These are phyloP conservation scores for Aphidius ervi DNA, from an alignment of 1,140 invertebrate species.

Conservation along the genomic window DNA sequence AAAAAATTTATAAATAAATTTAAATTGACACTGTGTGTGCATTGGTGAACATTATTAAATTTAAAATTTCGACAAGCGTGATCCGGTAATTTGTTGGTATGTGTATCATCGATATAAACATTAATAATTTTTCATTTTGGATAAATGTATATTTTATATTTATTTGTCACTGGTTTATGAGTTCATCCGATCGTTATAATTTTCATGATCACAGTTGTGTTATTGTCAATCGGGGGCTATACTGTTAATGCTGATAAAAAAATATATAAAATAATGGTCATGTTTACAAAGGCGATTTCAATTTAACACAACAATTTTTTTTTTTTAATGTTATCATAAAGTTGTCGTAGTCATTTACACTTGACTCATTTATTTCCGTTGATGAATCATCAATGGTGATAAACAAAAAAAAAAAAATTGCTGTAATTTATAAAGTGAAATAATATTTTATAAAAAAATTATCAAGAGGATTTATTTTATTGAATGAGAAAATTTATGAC, in stretches of 20 bases:
- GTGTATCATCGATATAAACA: constrained; percentile 17
- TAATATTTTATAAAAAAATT: too few species aligned
- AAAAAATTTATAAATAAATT: not conserved
- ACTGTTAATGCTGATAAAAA: constrained; percentile 3
- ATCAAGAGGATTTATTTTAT: too few species aligned
- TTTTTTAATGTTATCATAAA: too few species aligned
- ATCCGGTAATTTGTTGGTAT: constrained; percentile 1
- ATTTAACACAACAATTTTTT: too few species aligned
- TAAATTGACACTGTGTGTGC: not conserved
- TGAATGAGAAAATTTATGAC: too few species aligned
- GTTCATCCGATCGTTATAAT: constrained; percentile 19
- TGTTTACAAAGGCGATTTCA: too few species aligned
- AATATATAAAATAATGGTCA: constrained; percentile 2
- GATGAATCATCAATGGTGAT: too few species aligned
- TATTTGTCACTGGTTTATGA: not conserved
- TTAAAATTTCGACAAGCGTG: constrained; percentile 15
- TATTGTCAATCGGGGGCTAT: not conserved
- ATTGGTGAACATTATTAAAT: constrained; percentile 12
- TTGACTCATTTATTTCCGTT: too few species aligned
- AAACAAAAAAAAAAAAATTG: not conserved
- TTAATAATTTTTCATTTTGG: constrained; percentile 18
- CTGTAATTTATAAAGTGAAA: too few species aligned
- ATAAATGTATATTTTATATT: not conserved
- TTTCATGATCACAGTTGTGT: not conserved
- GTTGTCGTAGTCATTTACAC: too few species aligned